Conservation (phyloP, 2,113 vertebrate genomes). For the Aplodontia rufa region DNA sequence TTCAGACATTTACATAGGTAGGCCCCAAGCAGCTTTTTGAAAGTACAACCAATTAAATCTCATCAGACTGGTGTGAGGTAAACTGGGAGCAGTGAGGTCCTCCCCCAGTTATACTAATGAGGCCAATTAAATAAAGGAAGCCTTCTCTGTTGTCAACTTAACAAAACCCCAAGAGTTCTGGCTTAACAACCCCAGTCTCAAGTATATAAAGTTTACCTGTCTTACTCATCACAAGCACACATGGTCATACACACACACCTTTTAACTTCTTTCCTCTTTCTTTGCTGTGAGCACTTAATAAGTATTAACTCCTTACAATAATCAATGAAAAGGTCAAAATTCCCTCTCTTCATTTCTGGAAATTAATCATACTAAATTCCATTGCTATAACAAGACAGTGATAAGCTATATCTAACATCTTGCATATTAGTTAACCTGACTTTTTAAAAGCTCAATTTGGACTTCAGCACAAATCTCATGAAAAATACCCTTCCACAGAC, state of each 20-base stretch:
- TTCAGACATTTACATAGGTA: background rate
- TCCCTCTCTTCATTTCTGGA: background rate
- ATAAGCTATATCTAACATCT: background rate
- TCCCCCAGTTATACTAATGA: conserved; percentile 46
- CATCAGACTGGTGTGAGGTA: conserved; percentile 41
- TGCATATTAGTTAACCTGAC: background rate
- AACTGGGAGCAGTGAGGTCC: conserved; percentile 10
- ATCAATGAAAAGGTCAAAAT: conserved; percentile 19
- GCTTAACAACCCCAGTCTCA: background rate
- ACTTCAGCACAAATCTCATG: background rate
- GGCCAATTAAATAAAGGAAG: conserved; percentile 40
- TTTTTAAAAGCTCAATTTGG: background rate
- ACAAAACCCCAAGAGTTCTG: conserved; percentile 35
- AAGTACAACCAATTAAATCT: conserved; percentile 63
- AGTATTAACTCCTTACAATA: background rate
- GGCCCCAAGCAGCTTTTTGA: background rate
- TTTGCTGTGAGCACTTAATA: background rate
- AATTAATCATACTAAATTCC: conserved; percentile 6
- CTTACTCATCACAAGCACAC: background rate
- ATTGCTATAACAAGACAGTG: background rate
- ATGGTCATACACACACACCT: background rate
- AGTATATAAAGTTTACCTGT: background rate
- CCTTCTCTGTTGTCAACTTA: background rate
- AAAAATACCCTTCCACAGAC: background rate
- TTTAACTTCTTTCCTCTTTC: background rate